Conservation (phyloP, 2,113 vertebrate genomes). For the Antechinus stuartii region DNA sequence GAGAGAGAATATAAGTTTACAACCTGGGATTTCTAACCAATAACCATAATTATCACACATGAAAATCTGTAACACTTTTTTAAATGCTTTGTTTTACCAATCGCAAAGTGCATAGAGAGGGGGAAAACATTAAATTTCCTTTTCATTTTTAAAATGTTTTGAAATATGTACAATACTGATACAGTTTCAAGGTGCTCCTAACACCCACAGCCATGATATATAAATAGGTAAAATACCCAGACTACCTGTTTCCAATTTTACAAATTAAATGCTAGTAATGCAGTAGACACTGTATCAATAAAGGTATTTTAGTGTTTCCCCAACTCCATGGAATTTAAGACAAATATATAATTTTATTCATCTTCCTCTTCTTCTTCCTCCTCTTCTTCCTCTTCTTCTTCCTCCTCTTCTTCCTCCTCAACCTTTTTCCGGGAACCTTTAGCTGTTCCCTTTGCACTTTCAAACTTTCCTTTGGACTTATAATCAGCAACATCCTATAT, state of each 20-base stretch:
- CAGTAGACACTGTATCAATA: constrained; percentile 82
- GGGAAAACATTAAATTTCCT: too few species aligned
- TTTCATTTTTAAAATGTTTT: too few species aligned
- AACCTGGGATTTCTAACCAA: too few species aligned
- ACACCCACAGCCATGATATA: too few species aligned
- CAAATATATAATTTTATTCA: constrained; percentile 85
- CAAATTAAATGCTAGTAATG: constrained; percentile 85
- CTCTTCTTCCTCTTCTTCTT: constrained; percentile 89
- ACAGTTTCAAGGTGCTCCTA: too few species aligned
- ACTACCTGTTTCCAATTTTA: constrained; percentile 43
- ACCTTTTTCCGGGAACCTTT: constrained; percentile 90
- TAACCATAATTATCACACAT: too few species aligned
- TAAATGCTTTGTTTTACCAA: too few species aligned
- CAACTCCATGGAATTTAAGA: constrained; percentile 91
- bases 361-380: constrained; percentile 85
- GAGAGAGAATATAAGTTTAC: too few species aligned
- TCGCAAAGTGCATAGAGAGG: too few species aligned
- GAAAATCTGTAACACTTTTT: too few species aligned
- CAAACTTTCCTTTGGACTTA: constrained; percentile 92
- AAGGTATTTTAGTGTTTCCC: constrained; percentile 80
- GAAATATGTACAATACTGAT: too few species aligned
- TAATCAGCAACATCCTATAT: constrained; percentile 91
- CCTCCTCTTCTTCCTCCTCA: constrained; percentile 90
- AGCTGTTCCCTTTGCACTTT: constrained; percentile 86
- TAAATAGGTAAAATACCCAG: background rate